phyloP scores from a whole-genome alignment of 30 jellyfish, hydroid and myxozoan genomes.

The Aurelia sp. region DNA sequence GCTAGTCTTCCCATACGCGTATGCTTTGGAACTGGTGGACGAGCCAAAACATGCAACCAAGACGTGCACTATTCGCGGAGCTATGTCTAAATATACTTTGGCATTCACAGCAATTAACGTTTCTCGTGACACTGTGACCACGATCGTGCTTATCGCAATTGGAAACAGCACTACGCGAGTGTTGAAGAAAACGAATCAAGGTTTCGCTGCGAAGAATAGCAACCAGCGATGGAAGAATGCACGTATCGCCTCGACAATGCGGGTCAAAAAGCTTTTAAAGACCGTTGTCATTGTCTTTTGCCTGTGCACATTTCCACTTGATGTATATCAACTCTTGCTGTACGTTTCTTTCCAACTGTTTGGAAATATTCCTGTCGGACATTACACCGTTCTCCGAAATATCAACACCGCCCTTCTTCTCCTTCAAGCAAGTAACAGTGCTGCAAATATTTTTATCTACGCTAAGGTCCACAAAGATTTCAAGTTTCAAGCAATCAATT shows the following conservation, averaged over 20 bases:
- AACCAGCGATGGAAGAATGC: conserved; percentile 12
- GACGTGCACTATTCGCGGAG: conserved; percentile 45
- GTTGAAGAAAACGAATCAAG: background rate
- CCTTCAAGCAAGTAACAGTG: conserved; percentile 51
- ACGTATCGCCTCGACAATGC: conserved; percentile 7
- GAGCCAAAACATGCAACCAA: conserved; percentile 4
- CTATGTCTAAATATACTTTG: conserved; percentile 4
- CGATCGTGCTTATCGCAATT: conserved; percentile 17
- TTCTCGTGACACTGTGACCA: conserved; percentile 43
- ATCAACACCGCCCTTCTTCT: conserved; percentile 25
- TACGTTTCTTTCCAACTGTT: conserved; percentile 5
- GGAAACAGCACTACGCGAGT: conserved; percentile 28
- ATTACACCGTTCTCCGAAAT: conserved; percentile 19
- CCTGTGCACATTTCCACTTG: conserved; percentile 39
- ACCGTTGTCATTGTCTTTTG: conserved; percentile 24
- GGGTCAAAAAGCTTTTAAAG: conserved; percentile 12
- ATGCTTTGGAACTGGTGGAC: conserved; percentile 39
- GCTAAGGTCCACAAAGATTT: conserved; percentile 41
- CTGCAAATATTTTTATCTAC: conserved; percentile 44
- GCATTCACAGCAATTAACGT: conserved; percentile 40
- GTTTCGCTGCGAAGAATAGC: conserved; percentile 3
- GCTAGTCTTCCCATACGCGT: conserved; percentile 38
- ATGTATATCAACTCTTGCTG: conserved; percentile 36
- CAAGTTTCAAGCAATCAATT: background rate
- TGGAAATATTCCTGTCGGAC: background rate